Evolutionary conservation across 2,113 vertebrate genomes (phyloP).

Genomic region (Cranoglanis bouderius): DNA sequence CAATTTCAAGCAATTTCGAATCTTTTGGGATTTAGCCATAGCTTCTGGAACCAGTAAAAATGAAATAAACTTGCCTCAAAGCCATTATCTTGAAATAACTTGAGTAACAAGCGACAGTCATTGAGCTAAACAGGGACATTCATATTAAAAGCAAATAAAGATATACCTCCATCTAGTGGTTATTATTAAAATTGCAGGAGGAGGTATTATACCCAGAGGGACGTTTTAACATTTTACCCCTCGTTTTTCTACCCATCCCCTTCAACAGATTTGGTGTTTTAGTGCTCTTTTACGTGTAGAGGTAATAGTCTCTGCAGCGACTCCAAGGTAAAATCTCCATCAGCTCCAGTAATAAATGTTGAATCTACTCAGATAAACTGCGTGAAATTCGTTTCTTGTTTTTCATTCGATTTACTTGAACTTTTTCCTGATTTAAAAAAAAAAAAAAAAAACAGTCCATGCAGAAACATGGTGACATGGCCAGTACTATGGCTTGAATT

Average conservation of each 20-base stretch:
- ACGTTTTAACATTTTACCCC: not conserved
- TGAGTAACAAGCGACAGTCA: not conserved
- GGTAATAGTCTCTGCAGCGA: not conserved
- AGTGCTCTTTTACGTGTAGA: not conserved
- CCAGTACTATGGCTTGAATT: not conserved
- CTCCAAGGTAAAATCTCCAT: not conserved
- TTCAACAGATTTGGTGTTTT: not conserved
- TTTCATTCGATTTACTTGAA: not conserved
- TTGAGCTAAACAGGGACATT: not conserved
- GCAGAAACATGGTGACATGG: not conserved
- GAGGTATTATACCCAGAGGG: not conserved
- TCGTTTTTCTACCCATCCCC: not conserved
- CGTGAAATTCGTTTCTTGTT: not conserved
- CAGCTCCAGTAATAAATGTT: not conserved
- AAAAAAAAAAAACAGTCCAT: not conserved
- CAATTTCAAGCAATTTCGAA: not conserved
- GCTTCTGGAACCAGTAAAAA: not conserved
- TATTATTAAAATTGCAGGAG: not conserved
- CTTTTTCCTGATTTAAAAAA: not conserved
- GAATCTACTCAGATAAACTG: not conserved
- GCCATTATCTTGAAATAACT: not conserved
- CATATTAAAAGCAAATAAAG: not conserved
- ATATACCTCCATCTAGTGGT: conserved; percentile 3
- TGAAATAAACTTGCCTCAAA: not conserved
- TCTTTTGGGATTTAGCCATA: not conserved